These are phyloP conservation scores for Dendrolimus pini DNA, from an alignment of 2,888 invertebrate species.

Conservation along the genomic window DNA sequence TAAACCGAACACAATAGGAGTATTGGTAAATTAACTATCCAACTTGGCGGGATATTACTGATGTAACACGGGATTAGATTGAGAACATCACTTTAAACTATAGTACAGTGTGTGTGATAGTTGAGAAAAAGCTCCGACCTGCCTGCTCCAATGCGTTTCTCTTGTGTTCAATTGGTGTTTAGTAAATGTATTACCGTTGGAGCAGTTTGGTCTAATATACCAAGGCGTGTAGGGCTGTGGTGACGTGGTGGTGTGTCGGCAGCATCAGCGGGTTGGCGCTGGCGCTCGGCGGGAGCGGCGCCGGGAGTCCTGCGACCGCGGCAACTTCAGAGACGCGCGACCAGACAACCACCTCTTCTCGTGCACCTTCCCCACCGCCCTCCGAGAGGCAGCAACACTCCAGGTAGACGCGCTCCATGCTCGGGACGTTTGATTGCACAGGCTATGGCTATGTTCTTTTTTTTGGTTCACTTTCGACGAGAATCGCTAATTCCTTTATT, in stretches of 20 bases:
- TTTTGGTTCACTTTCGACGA: constrained; percentile 18
- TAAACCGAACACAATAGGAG: constrained; percentile 24
- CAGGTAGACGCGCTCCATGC: constrained; percentile 70
- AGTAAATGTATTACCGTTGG: constrained; percentile 24
- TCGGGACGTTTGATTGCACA: constrained; percentile 61
- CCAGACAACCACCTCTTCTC: constrained; percentile 62
- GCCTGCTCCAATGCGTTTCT: constrained; percentile 52
- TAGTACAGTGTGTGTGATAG: constrained; percentile 32
- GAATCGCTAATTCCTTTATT: constrained; percentile 28
- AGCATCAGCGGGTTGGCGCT: constrained; percentile 76
- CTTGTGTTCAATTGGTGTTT: constrained; percentile 6
- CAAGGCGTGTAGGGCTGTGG: constrained; percentile 61
- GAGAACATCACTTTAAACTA: constrained; percentile 16
- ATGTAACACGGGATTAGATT: constrained; percentile 31
- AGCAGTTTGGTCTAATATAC: constrained; percentile 55
- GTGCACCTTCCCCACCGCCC: constrained; percentile 66
- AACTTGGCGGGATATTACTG: constrained; percentile 53
- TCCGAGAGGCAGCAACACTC: constrained; percentile 65
- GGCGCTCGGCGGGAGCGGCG: constrained; percentile 71
- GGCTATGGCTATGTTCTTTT: constrained; percentile 47
- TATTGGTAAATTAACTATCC: constrained; percentile 16
- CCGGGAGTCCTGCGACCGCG: constrained; percentile 53
- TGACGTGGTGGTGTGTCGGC: constrained; percentile 74
- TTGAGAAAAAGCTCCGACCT: constrained; percentile 44
- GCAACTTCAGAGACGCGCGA: constrained; percentile 34